Conservation (phyloP, 2,797 vertebrate species). For the Esox masquinongy region DNA sequence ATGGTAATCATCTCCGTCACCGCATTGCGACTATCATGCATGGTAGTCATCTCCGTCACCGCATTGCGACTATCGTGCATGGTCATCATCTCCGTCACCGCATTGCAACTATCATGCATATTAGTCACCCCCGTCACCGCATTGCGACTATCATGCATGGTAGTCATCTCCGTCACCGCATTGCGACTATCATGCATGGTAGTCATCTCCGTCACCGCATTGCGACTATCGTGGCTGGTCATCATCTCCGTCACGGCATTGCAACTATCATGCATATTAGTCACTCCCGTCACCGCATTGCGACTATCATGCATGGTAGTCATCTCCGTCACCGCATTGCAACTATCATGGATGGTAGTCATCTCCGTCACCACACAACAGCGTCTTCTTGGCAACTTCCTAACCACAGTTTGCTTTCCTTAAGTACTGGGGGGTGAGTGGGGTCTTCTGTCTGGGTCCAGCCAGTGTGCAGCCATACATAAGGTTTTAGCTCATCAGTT, state of each 20-base stretch:
- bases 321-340: background rate
- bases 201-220: too few relatives aligned
- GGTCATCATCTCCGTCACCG: too few relatives aligned
- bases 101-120: too few relatives aligned
- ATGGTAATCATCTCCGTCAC: too few relatives aligned
- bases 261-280: background rate
- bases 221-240: too few relatives aligned
- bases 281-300: background rate
- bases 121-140: too few relatives aligned
- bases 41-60: too few relatives aligned
- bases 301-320: background rate
- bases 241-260: background rate
- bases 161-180: too few relatives aligned
- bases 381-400: background rate
- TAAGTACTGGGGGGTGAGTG: background rate
- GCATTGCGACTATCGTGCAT: too few relatives aligned
- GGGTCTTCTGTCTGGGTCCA: slow-evolving; percentile 33
- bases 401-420: background rate
- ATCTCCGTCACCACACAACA: background rate
- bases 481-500: slow-evolving; percentile 59
- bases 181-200: too few relatives aligned
- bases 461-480: slow-evolving; percentile 23
- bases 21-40: too few relatives aligned
- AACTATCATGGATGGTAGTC: background rate
- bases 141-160: too few relatives aligned